phyloP scores from a whole-genome alignment of 2,113 vertebrate genomes.

The Platysteira castanea region DNA sequence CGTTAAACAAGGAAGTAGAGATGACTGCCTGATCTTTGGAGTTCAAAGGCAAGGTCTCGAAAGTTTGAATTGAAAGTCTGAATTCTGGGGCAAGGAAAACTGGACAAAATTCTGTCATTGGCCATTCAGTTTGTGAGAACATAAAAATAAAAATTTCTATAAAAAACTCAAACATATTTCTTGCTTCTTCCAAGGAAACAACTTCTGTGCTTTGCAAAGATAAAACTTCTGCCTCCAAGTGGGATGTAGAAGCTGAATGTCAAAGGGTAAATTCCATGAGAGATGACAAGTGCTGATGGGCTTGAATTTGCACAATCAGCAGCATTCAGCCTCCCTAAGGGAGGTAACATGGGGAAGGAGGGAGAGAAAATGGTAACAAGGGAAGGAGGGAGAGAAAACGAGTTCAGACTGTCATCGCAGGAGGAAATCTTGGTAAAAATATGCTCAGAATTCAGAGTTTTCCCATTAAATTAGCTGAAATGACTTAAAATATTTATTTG shows the following conservation, averaged over 20 bases:
- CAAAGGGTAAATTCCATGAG: constrained; percentile 54
- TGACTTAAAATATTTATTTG: constrained; percentile 63
- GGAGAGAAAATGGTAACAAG: background rate
- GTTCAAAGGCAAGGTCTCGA: background rate
- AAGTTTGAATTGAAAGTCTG: background rate
- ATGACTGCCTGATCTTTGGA: background rate
- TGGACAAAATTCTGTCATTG: background rate
- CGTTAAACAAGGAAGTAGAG: background rate
- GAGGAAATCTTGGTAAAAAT: constrained; percentile 49
- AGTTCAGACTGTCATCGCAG: background rate
- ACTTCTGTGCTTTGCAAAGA: background rate
- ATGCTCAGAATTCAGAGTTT: constrained; percentile 13
- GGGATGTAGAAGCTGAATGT: background rate
- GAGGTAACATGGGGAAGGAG: background rate
- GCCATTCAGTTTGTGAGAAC: background rate
- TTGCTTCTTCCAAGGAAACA: background rate
- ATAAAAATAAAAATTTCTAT: too few species aligned
- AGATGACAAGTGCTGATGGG: constrained; percentile 42
- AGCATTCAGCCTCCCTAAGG: constrained; percentile 11
- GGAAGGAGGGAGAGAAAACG: background rate
- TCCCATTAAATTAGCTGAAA: constrained; percentile 44
- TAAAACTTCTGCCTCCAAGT: constrained; percentile 25
- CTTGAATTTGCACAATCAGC: constrained; percentile 39
- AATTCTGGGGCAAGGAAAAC: background rate
- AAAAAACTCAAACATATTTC: background rate